Percentiles rank a stretch among this genome's conserved stretches.
These are phyloP conservation scores for Amphiprion ocellaris DNA, from an alignment of 2,113 vertebrate species.

Conservation along the genomic window DNA sequence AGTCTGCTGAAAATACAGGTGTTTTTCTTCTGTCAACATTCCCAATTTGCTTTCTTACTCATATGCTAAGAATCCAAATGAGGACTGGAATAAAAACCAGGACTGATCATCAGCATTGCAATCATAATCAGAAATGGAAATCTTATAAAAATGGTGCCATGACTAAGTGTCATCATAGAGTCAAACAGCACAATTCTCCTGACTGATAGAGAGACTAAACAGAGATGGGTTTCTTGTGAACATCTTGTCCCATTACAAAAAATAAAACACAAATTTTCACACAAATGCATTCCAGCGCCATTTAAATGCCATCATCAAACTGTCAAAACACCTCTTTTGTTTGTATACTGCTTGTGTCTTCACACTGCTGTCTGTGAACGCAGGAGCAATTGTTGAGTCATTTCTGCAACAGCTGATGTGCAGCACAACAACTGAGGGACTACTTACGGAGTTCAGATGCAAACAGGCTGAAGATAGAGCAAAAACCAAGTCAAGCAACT, in stretches of 20 bases:
- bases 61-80: no score
- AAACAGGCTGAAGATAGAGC: conserved; percentile 16
- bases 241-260: neutral
- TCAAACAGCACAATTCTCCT: neutral
- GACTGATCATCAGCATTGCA: neutral
- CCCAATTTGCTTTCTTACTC: neutral
- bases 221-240: neutral
- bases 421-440: neutral
- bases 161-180: neutral
- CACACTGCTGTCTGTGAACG: conserved; percentile 3
- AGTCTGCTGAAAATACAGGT: neutral
- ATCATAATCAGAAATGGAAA: neutral
- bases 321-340: conserved; percentile 25
- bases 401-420: conserved; percentile 34
- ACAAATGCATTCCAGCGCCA: neutral
- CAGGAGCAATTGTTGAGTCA: conserved; percentile 1
- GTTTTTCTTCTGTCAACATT: neutral
- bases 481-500: neutral
- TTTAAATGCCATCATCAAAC: conserved; percentile 5
- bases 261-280: neutral
- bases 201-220: neutral
- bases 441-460: conserved; percentile 6
- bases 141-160: neutral
- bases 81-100: no score
- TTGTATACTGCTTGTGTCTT: conserved; percentile 1